phyloP scores from a whole-genome alignment of 2,888 invertebrate genomes.

The Spodoptera exigua region DNA sequence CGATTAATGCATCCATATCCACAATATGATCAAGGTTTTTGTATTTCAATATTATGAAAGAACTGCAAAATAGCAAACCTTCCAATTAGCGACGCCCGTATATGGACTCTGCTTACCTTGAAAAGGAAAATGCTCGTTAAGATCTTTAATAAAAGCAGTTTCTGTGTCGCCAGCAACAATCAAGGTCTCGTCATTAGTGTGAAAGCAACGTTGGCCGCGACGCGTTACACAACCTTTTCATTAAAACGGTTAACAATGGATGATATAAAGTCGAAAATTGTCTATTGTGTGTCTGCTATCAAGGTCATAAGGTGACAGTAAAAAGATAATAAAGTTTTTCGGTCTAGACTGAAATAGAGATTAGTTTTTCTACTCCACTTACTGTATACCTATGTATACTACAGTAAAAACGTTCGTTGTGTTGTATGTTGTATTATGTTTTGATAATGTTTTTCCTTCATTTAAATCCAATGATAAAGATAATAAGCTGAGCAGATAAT shows the following conservation, averaged over 20 bases:
- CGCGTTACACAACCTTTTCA: conserved; percentile 45
- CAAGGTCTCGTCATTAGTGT: conserved; percentile 55
- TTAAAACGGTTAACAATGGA: conserved; percentile 54
- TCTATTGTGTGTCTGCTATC: conserved; percentile 42
- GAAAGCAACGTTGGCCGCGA: conserved; percentile 43
- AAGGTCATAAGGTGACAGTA: conserved; percentile 17
- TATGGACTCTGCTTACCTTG: conserved; percentile 26
- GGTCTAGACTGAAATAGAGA: neutral
- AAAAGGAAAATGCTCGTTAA: conserved; percentile 43
- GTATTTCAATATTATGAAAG: neutral
- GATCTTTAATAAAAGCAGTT: conserved; percentile 35
- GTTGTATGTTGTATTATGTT: no score
- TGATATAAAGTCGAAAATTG: conserved; percentile 42
- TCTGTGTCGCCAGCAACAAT: conserved; percentile 35
- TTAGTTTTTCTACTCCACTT: no score
- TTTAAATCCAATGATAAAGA: neutral
- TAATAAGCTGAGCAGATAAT: conserved; percentile 6
- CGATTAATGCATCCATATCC: no score
- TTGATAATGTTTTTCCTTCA: no score
- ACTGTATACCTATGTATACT: no score
- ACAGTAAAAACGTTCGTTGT: no score
- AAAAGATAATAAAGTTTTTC: neutral
- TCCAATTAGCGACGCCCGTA: conserved; percentile 31
- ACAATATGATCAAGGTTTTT: no score
- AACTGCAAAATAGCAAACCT: conserved; percentile 9